Conservation (phyloP, 64 coral and sea anemone species). For the Platygyra sinensis region DNA sequence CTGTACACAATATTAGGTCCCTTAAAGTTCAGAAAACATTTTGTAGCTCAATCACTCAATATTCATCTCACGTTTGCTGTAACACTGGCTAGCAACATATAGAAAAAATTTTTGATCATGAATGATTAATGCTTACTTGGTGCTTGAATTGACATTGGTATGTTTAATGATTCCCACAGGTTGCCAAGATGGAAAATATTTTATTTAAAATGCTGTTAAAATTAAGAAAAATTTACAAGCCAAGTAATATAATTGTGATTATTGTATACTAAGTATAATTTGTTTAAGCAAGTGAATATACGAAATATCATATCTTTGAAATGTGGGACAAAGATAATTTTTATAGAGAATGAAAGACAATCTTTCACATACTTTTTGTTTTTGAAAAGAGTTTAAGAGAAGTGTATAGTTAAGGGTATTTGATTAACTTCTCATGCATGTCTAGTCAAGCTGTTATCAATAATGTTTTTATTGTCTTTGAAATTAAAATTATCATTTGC, state of each 20-base stretch:
- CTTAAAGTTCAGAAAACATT: too few species aligned
- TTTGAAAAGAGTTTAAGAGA: not conserved
- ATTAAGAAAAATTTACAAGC: too few species aligned
- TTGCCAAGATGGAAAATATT: too few species aligned
- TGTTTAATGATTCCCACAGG: too few species aligned
- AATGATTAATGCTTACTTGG: too few species aligned
- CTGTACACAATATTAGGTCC: too few species aligned
- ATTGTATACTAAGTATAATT: too few species aligned
- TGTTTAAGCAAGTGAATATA: too few species aligned
- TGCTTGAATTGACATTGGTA: too few species aligned
- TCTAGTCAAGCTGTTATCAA: not conserved
- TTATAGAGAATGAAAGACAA: not conserved
- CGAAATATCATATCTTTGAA: not conserved
- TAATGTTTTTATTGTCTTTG: not conserved
- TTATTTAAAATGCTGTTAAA: too few species aligned
- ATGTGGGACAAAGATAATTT: not conserved
- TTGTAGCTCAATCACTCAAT: not conserved
- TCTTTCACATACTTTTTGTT: not conserved
- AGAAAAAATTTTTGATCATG: too few species aligned
- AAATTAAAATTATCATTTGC: constrained; percentile 12
- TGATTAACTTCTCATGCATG: not conserved
- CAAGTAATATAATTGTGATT: too few species aligned
- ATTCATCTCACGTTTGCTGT: not conserved
- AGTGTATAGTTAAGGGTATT: not conserved
- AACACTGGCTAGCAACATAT: not conserved